Evolutionary conservation across 2,797 vertebrate genomes (phyloP).

Genomic region (Acanthornis magna): DNA sequence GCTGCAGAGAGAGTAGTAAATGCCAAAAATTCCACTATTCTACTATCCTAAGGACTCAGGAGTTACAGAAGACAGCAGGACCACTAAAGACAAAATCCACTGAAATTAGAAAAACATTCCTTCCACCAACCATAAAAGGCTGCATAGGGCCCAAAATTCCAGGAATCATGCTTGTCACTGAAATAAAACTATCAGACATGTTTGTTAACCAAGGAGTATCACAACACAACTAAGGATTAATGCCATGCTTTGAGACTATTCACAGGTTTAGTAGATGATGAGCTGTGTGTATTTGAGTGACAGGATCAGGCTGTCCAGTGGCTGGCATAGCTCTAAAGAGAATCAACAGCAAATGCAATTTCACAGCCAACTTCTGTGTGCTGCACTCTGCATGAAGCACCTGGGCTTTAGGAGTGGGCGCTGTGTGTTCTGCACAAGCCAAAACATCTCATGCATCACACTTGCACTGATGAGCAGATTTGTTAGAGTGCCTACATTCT

Average conservation of each 20-base stretch:
- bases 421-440: background rate
- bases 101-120: background rate
- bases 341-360: background rate
- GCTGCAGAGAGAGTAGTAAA: background rate
- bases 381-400: background rate
- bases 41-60: background rate
- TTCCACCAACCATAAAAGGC: background rate
- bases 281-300: background rate
- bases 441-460: background rate
- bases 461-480: background rate
- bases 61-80: background rate
- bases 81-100: background rate
- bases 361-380: background rate
- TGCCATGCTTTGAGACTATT: background rate
- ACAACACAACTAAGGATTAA: background rate
- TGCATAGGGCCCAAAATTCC: background rate
- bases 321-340: background rate
- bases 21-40: background rate
- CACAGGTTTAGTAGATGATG: background rate
- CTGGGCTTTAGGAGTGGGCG: background rate
- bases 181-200: background rate
- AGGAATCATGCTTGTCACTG: background rate
- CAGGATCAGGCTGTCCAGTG: background rate
- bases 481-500: background rate
- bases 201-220: background rate